phyloP scores from a whole-genome alignment of 1,140 invertebrate species.

The Battus philenor region DNA sequence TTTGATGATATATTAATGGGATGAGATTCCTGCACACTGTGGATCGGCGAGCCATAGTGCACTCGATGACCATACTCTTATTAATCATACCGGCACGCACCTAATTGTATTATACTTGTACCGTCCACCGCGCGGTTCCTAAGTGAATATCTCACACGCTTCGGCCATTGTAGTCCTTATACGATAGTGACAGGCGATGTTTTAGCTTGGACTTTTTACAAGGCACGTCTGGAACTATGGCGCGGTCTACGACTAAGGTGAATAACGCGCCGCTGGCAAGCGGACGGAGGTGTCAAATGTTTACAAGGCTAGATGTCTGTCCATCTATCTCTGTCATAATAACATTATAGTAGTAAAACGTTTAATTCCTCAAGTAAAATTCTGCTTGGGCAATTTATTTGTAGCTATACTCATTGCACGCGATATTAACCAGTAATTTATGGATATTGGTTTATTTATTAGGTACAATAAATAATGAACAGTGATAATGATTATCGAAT shows the following conservation, averaged over 20 bases:
- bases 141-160: not conserved
- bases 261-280: slow-evolving; percentile 22
- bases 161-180: slow-evolving; percentile 10
- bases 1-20: slow-evolving; percentile 62
- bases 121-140: not conserved
- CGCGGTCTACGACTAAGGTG: slow-evolving; percentile 20
- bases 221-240: not conserved
- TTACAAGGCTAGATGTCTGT: slow-evolving; percentile 33
- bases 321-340: slow-evolving; percentile 45
- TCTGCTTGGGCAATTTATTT: no score
- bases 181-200: slow-evolving; percentile 6
- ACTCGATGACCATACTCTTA: slow-evolving; percentile 26
- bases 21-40: slow-evolving; percentile 39
- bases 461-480: no score
- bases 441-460: no score
- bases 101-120: slow-evolving; percentile 22
- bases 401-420: no score
- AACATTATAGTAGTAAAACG: slow-evolving; percentile 11
- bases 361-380: no score
- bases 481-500: no score
- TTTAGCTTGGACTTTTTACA: slow-evolving; percentile 7
- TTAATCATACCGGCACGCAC: slow-evolving; percentile 26
- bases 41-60: slow-evolving; percentile 27
- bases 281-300: slow-evolving; percentile 40
- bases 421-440: no score